These are phyloP conservation scores for Nyctalus aviator DNA, from an alignment of 2,797 vertebrate genomes.

Conservation along the genomic window DNA sequence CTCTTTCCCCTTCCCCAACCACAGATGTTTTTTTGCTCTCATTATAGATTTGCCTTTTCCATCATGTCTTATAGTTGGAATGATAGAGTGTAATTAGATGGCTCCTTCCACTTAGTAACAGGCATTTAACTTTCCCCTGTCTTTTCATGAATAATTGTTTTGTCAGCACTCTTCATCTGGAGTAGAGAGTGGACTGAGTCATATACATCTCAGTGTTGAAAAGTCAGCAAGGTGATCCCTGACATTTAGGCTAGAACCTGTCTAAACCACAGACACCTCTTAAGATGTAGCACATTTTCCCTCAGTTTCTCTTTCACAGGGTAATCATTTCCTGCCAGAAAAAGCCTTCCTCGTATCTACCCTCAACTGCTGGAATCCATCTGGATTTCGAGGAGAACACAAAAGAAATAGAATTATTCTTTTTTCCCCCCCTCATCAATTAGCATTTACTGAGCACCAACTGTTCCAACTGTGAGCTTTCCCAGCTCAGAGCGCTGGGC, in stretches of 20 bases:
- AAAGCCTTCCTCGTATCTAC: not conserved
- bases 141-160: not conserved
- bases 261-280: not conserved
- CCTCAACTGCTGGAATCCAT: not conserved
- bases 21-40: not conserved
- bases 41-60: not conserved
- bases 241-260: not conserved
- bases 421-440: not conserved
- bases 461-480: not conserved
- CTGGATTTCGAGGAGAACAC: constrained; percentile 16
- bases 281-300: not conserved
- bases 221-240: not conserved
- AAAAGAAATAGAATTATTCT: not conserved
- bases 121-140: not conserved
- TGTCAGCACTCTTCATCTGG: not conserved
- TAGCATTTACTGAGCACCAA: not conserved
- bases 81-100: not conserved
- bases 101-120: not conserved
- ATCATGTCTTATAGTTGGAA: not conserved
- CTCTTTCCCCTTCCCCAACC: not conserved
- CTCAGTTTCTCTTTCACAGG: not conserved
- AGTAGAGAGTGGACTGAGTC: not conserved
- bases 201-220: not conserved
- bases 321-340: not conserved
- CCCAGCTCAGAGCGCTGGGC: not conserved